phyloP scores from a whole-genome alignment of 2,888 invertebrate genomes.

The Pharmacophagus antenor region DNA sequence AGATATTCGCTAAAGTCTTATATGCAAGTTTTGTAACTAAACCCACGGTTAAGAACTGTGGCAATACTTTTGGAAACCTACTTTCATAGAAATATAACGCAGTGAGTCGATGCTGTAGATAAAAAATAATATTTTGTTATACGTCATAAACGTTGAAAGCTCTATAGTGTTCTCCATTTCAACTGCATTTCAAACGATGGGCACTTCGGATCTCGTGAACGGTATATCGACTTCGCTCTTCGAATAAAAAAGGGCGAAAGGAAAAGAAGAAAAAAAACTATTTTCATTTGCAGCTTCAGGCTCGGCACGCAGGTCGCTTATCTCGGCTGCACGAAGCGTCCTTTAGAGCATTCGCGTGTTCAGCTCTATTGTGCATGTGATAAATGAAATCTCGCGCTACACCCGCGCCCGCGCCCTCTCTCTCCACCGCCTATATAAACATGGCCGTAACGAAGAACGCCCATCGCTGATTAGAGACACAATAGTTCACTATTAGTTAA shows the following conservation, averaged over 20 bases:
- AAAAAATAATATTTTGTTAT: neutral
- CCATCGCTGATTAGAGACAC: conserved; percentile 27
- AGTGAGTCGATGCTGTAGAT: too few species aligned
- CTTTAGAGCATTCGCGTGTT: conserved; percentile 29
- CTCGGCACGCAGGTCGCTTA: conserved; percentile 21
- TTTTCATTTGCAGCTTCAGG: conserved; percentile 18
- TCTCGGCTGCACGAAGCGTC: conserved; percentile 24
- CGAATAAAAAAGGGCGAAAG: too few species aligned
- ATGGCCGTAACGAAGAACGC: conserved; percentile 22
- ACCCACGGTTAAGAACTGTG: too few species aligned
- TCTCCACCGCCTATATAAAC: conserved; percentile 27
- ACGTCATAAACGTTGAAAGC: neutral
- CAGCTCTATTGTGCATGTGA: conserved; percentile 23
- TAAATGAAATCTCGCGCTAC: conserved; percentile 26
- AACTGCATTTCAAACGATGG: conserved; percentile 1
- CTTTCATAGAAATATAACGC: neutral
- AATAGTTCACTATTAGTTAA: conserved; percentile 19
- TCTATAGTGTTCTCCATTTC: neutral
- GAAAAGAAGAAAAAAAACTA: conserved; percentile 4
- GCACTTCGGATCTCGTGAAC: neutral
- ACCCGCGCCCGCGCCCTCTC: conserved; percentile 5
- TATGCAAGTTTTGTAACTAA: too few species aligned
- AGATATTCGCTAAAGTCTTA: too few species aligned
- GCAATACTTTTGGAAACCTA: too few species aligned
- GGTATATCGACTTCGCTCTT: neutral